Evolutionary conservation across 35 echinoderm and acorn worm genomes (phyloP).

Genomic region (Apostichopus japonicus): DNA sequence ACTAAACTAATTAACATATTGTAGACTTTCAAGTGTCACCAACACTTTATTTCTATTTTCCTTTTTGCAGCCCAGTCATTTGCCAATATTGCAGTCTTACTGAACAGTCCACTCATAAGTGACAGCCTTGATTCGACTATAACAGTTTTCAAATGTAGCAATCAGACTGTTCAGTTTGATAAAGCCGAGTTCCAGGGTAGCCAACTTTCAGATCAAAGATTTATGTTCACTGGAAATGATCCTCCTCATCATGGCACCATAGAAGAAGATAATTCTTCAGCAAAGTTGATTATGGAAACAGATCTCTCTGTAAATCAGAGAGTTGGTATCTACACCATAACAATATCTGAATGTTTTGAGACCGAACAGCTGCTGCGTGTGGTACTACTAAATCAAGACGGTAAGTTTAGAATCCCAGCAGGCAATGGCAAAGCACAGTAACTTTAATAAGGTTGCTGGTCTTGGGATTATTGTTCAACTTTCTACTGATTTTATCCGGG

Average conservation of each 20-base stretch:
- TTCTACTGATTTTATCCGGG: too few relatives aligned
- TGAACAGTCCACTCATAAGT: background rate
- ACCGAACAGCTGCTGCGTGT: background rate
- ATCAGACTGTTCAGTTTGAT: background rate
- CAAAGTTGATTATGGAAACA: background rate
- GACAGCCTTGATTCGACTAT: background rate
- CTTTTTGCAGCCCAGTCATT: background rate
- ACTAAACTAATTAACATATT: too few relatives aligned
- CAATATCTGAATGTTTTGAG: background rate
- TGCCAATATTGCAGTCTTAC: background rate
- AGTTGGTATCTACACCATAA: background rate
- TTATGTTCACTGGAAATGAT: background rate
- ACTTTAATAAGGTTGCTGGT: too few relatives aligned
- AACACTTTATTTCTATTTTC: background rate
- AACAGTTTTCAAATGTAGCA: background rate
- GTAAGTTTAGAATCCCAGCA: background rate
- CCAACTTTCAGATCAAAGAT: background rate
- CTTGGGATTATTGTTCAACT: too few relatives aligned
- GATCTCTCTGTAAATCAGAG: background rate
- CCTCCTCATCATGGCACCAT: background rate
- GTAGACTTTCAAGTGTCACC: too few relatives aligned
- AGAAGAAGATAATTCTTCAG: background rate
- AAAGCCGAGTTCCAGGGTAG: background rate
- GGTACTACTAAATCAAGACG: background rate
- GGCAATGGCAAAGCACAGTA: too few relatives aligned